Conservation (phyloP, 2,888 invertebrate species). For the Macrosiphum euphorbiae region DNA sequence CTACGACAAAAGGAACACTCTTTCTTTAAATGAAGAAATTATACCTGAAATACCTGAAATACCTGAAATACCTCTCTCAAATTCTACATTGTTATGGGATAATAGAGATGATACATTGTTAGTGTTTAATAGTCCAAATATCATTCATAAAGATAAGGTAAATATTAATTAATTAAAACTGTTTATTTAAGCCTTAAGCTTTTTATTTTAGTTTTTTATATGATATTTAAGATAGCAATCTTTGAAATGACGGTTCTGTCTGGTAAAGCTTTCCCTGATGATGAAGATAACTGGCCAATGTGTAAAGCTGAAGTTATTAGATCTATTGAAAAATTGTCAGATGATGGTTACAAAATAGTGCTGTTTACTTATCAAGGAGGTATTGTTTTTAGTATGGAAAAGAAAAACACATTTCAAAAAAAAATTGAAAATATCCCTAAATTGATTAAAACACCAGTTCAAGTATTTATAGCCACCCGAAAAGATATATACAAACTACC, state of each 20-base stretch:
- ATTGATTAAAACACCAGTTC: conserved; percentile 83
- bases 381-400: conserved; percentile 75
- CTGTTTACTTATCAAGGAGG: conserved; percentile 94
- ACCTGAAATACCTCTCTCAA: not conserved
- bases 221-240: conserved; percentile 78
- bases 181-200: not conserved
- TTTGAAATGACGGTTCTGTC: conserved; percentile 95
- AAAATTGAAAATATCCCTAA: conserved; percentile 84
- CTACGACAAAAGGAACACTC: conserved; percentile 64
- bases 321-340: conserved; percentile 76
- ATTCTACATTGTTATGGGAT: not conserved
- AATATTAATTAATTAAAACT: conserved; percentile 1
- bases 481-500: conserved; percentile 87
- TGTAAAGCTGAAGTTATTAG: conserved; percentile 77
- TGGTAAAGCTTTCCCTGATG: conserved; percentile 87
- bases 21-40: not conserved
- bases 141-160: conserved; percentile 56
- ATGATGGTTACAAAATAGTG: conserved; percentile 85
- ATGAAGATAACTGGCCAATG: conserved; percentile 86
- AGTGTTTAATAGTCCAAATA: conserved; percentile 43
- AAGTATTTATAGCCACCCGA: conserved; percentile 83
- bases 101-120: conserved; percentile 30
- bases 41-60: not conserved
- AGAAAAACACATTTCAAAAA: conserved; percentile 81
- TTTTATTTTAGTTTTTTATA: conserved; percentile 32